Evolutionary conservation across 2,113 vertebrate genomes (phyloP).

Genomic region (Centropus bengalensis): DNA sequence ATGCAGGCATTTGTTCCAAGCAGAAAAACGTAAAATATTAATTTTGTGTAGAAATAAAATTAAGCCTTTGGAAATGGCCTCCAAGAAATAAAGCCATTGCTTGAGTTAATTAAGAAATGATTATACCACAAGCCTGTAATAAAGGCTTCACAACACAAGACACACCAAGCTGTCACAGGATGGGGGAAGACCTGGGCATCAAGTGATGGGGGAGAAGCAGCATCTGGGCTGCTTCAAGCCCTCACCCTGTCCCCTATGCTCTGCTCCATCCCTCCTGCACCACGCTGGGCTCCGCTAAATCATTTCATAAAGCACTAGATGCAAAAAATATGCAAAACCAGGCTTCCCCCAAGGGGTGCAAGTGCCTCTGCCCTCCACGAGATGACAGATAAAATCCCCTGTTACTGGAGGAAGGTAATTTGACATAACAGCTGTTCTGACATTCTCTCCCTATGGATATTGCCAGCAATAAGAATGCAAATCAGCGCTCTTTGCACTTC

Average conservation of each 20-base stretch:
- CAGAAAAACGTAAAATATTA: constrained; percentile 71
- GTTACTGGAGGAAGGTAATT: constrained; percentile 67
- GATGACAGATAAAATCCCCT: constrained; percentile 70
- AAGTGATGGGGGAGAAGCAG: not conserved
- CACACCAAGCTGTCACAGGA: not conserved
- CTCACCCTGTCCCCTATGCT: not conserved
- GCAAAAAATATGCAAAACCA: constrained; percentile 25
- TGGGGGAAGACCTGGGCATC: not conserved
- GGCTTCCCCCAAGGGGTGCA: constrained; percentile 45
- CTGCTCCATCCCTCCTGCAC: not conserved
- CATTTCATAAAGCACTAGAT: not conserved
- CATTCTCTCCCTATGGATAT: constrained; percentile 70
- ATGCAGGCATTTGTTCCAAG: not conserved
- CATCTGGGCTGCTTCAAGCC: not conserved
- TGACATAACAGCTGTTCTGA: constrained; percentile 75
- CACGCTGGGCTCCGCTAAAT: fast-evolving
- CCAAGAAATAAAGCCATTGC: constrained; percentile 68
- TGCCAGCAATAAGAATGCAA: constrained; percentile 72
- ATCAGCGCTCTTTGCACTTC: constrained; percentile 60
- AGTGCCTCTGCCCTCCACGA: constrained; percentile 61
- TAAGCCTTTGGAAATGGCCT: constrained; percentile 72
- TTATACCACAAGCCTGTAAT: constrained; percentile 59
- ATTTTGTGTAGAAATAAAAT: constrained; percentile 78
- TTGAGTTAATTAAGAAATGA: constrained; percentile 81
- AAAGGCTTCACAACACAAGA: not conserved